Base-by-base conservation (phyloP, 2,888 invertebrate genomes). In the Torymus tubicola region DNA sequence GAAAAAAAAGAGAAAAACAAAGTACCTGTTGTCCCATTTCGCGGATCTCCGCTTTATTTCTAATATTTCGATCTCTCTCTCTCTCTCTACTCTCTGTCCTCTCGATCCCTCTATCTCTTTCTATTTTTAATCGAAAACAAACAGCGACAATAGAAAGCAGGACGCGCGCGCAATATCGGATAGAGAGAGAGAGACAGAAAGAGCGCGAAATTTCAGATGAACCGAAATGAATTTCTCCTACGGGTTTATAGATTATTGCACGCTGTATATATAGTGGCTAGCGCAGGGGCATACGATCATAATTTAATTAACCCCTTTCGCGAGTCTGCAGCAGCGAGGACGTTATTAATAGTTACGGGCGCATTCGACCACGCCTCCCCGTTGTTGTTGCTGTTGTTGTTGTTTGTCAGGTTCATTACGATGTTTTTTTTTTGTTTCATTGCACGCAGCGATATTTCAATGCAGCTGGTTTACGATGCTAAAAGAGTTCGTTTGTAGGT, bases 261-360 rank as follows among this genome's bases (percentile, higher is more conserved):
- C 42, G 42, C 16, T 3, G 52, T 53, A 63, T 14, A 12, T 57
- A 42, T 60, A 61, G 53, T 50, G 18, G 55, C 60, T 67, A 60
- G 24, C 11, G n/a, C 53, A 21, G 61, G 10, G 52, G 50, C 13
- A 31, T 67, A 16, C 24, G 55, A 61, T 65, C 75, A 80, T 75
- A 71, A 80, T 80, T 75, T 67, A 75, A 80, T 80, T 71, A 75
- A 71, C 60, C 75, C 55, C 58, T 69, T 68, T 64, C 16, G 63
- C 52, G 24, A 13, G 14, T 58, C 42, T 63, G 63, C 13, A 14
- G 16, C 52, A 16, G 31, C 42, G 42, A 68, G 50, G 50, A 78
- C 61, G 68, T 72, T 52, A 61, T 68, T 78, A 76, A 73, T 68
- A 50, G n/a, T 53, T 61, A 42, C 57, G 10, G 12, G 55, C 42